Evolutionary conservation across 2,888 invertebrate species (phyloP).

Genomic region (Oscheius sp.): DNA sequence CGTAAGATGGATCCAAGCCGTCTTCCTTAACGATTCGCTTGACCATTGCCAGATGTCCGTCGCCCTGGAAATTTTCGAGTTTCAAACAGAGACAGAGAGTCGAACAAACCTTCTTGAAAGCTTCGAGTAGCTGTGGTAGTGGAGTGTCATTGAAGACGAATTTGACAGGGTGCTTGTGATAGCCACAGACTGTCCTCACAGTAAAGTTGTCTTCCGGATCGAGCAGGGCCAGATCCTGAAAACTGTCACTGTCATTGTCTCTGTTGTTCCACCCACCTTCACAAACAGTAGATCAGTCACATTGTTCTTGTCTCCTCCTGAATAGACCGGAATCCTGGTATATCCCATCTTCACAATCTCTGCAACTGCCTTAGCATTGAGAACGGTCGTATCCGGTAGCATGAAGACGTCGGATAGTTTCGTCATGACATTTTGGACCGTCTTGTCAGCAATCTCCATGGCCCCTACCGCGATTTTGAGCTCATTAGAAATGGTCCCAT

Average conservation of each 20-base stretch:
- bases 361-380: conserved; percentile 94
- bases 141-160: conserved; percentile 96
- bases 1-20: conserved; percentile 90
- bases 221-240: conserved; percentile 89
- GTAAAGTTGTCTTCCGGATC: conserved; percentile 96
- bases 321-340: conserved; percentile 89
- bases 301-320: conserved; percentile 58
- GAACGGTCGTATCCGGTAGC: conserved; percentile 87
- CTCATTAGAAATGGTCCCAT: conserved; percentile 62
- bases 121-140: conserved; percentile 92
- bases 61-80: conserved; percentile 52
- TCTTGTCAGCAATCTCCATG: conserved; percentile 91
- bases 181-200: conserved; percentile 69
- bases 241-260: neutral
- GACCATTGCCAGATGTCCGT: conserved; percentile 84
- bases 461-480: conserved; percentile 80
- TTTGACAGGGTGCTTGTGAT: conserved; percentile 92
- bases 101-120: conserved; percentile 85
- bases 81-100: neutral
- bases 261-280: conserved; percentile 74
- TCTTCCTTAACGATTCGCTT: conserved; percentile 84
- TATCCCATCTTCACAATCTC: conserved; percentile 85
- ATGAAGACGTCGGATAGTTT: conserved; percentile 94
- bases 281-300: conserved; percentile 82
- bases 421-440: conserved; percentile 95